Evolutionary conservation across 2,113 vertebrate genomes (phyloP).

Genomic region (Chascanopsetta lugubris): DNA sequence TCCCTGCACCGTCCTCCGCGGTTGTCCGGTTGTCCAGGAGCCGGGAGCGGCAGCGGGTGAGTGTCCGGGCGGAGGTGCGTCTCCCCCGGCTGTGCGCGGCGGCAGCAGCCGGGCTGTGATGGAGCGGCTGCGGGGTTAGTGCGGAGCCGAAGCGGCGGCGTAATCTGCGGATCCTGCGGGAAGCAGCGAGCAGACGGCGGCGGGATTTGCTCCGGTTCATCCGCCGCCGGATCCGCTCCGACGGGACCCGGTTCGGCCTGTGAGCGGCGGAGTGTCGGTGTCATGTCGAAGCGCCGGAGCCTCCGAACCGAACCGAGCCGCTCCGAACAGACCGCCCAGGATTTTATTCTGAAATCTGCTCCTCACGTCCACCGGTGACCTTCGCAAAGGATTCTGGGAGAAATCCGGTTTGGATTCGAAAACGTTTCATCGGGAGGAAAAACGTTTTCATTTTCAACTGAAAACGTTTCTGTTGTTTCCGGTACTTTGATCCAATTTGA

Average conservation of each 20-base stretch:
- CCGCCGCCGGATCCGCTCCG: background rate
- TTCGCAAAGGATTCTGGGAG: background rate
- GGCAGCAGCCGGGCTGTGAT: background rate
- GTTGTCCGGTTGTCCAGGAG: background rate
- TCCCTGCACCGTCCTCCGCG: background rate
- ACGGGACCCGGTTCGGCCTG: background rate
- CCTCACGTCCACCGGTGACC: background rate
- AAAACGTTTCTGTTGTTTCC: too few relatives aligned
- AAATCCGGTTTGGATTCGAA: background rate
- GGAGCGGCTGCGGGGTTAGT: background rate
- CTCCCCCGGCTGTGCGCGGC: background rate
- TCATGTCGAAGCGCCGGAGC: background rate
- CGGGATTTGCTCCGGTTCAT: background rate
- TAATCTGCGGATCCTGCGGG: constrained; percentile 63
- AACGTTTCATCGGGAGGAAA: background rate
- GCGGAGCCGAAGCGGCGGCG: constrained; percentile 7
- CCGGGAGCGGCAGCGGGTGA: background rate
- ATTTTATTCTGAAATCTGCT: background rate
- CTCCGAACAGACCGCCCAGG: background rate
- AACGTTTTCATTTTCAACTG: too few relatives aligned
- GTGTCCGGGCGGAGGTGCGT: background rate
- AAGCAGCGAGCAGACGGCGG: constrained; percentile 17
- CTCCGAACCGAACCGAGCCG: background rate
- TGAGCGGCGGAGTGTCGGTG: background rate
- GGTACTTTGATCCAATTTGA: too few relatives aligned